Evolutionary conservation across 2,113 vertebrate genomes (phyloP).

Genomic region (Thalassoma bifasciatum): DNA sequence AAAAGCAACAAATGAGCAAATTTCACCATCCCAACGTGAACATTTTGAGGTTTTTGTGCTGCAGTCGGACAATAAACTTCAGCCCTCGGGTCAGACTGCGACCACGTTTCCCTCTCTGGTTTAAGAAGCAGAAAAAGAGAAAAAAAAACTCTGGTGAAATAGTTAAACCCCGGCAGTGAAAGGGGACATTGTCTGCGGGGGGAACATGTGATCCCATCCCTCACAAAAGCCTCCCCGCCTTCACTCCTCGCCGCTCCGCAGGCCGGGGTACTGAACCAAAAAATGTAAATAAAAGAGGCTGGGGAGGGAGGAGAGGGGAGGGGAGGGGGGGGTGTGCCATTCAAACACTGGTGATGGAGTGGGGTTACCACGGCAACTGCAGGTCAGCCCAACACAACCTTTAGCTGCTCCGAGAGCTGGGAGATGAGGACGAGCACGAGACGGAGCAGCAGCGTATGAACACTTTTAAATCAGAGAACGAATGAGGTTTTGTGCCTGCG

Average conservation of each 20-base stretch:
- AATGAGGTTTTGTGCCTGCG: slow-evolving; percentile 11
- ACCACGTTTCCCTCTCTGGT: slow-evolving; percentile 14
- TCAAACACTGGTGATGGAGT: slow-evolving; percentile 35
- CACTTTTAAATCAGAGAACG: too few relatives aligned
- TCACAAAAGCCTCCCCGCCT: slow-evolving; percentile 62
- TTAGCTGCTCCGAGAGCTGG: slow-evolving; percentile 74
- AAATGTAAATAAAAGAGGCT: slow-evolving; percentile 61
- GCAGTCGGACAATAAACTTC: background rate
- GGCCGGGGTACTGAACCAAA: slow-evolving; percentile 56
- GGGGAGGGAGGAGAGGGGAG: slow-evolving; percentile 32
- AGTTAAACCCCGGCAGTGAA: slow-evolving; percentile 60
- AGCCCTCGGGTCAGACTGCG: slow-evolving; percentile 13
- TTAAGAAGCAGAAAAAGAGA: background rate
- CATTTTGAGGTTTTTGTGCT: background rate
- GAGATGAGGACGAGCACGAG: slow-evolving; percentile 18
- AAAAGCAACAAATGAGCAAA: slow-evolving; percentile 26
- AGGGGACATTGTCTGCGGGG: slow-evolving; percentile 64
- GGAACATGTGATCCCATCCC: slow-evolving; percentile 56
- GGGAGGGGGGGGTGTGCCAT: slow-evolving; percentile 5
- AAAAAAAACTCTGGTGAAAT: slow-evolving; percentile 15
- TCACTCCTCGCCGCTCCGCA: slow-evolving; percentile 30
- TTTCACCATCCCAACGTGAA: background rate
- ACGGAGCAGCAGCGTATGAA: background rate
- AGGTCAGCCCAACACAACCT: slow-evolving; percentile 83
- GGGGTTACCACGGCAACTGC: slow-evolving; percentile 80